Conservation (phyloP, 2,113 vertebrate species). For the Rhadina sibilatrix region DNA sequence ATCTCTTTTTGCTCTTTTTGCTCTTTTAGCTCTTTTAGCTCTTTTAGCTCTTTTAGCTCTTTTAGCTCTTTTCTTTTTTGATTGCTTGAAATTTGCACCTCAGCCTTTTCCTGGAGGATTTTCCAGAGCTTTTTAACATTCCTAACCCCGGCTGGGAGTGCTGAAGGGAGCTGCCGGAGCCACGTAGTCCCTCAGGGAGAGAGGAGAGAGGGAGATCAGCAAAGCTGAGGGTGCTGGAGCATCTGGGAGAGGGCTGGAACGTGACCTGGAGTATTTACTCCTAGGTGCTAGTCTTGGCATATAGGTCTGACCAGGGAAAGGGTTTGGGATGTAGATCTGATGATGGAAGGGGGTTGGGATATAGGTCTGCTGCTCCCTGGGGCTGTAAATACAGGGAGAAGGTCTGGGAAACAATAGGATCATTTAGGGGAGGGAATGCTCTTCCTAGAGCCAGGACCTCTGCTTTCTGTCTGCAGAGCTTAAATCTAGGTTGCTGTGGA, state of each 20-base stretch:
- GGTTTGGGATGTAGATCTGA: neutral
- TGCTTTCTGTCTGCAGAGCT: neutral
- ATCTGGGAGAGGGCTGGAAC: neutral
- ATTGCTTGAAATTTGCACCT: neutral
- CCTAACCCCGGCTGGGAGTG: neutral
- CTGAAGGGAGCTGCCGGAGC: neutral
- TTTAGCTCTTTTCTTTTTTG: neutral
- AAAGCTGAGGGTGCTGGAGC: neutral
- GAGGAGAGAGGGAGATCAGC: neutral
- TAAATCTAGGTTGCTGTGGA: neutral
- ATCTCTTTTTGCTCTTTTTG: rapidly evolving
- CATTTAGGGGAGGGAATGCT: neutral
- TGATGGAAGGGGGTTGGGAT: neutral
- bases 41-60: neutral
- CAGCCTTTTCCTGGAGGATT: neutral
- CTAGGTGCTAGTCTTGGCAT: rapidly evolving
- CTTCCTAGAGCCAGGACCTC: neutral
- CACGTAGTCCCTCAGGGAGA: neutral
- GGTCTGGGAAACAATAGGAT: neutral
- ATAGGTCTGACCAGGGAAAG: neutral
- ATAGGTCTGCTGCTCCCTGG: neutral
- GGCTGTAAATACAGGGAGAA: neutral
- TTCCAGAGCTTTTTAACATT: neutral
- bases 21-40: neutral
- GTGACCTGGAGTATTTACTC: neutral